These are phyloP conservation scores for Eumaeus atala DNA, from an alignment of 1,140 invertebrate genomes.

Conservation along the genomic window DNA sequence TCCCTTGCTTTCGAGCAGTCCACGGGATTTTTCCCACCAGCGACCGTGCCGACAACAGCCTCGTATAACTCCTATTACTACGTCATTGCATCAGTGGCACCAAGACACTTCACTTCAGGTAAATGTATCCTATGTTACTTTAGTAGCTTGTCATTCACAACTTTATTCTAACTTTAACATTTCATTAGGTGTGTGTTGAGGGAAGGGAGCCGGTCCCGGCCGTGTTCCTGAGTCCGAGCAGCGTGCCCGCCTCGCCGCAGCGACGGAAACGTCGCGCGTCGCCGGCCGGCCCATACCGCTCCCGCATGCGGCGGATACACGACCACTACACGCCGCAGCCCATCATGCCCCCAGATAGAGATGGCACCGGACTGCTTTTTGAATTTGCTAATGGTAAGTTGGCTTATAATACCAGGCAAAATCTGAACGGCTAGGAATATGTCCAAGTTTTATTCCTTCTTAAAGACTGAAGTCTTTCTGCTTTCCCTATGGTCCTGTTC, in stretches of 20 bases:
- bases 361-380: slow-evolving; percentile 89
- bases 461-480: no score
- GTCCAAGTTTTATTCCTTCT: no score
- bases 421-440: no score
- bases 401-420: not conserved
- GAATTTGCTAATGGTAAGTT: slow-evolving; percentile 58
- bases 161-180: no score
- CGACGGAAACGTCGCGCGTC: slow-evolving; percentile 74
- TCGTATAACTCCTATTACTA: slow-evolving; percentile 30
- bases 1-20: slow-evolving; percentile 85
- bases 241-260: slow-evolving; percentile 78
- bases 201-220: slow-evolving; percentile 71
- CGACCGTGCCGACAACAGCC: slow-evolving; percentile 76
- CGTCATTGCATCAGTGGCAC: slow-evolving; percentile 49
- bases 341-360: slow-evolving; percentile 91
- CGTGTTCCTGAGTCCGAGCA: slow-evolving; percentile 85
- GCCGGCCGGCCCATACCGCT: slow-evolving; percentile 58
- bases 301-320: slow-evolving; percentile 62
- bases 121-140: slow-evolving; percentile 12
- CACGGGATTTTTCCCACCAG: slow-evolving; percentile 83
- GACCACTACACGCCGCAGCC: slow-evolving; percentile 90
- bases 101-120: slow-evolving; percentile 59
- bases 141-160: no score
- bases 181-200: slow-evolving; percentile 61
- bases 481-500: no score